phyloP scores from a whole-genome alignment of 2,113 vertebrate genomes.

The Herpetotheres cachinnans region DNA sequence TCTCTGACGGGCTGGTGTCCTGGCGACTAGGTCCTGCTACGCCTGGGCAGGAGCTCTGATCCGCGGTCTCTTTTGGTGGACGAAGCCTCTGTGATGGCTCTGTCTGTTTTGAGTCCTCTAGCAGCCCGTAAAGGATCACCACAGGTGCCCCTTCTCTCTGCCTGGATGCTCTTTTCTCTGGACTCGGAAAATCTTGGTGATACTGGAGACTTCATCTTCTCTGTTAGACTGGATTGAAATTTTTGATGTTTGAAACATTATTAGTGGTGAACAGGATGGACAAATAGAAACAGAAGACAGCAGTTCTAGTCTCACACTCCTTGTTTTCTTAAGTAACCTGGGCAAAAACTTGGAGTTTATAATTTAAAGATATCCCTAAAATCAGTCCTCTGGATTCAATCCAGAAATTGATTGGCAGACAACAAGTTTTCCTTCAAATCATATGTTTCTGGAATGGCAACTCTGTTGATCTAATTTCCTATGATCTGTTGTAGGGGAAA shows the following conservation, averaged over 20 bases:
- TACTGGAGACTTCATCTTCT: not conserved
- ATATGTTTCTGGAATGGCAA: not conserved
- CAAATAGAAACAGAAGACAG: not conserved
- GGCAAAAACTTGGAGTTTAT: not conserved
- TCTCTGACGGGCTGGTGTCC: fast-evolving
- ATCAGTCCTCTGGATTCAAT: not conserved
- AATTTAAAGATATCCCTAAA: not conserved
- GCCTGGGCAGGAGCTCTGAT: no score
- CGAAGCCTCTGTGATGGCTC: not conserved
- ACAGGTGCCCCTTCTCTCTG: not conserved
- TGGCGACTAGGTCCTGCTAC: fast-evolving
- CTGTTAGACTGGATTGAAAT: not conserved
- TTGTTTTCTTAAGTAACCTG: not conserved
- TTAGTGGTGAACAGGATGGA: not conserved
- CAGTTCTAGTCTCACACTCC: not conserved
- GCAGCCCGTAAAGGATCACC: not conserved
- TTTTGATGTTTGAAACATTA: not conserved
- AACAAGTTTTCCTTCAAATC: not conserved
- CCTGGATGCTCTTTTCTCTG: not conserved
- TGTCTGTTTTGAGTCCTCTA: not conserved
- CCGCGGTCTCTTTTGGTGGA: fast-evolving
- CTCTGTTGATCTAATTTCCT: not conserved
- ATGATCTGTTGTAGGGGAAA: not conserved
- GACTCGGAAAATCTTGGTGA: not conserved
- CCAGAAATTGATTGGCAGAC: not conserved